Percentiles rank a stretch among this genome's conserved stretches.
Conservation (phyloP, 2,113 vertebrate species). For the Esox niger region DNA sequence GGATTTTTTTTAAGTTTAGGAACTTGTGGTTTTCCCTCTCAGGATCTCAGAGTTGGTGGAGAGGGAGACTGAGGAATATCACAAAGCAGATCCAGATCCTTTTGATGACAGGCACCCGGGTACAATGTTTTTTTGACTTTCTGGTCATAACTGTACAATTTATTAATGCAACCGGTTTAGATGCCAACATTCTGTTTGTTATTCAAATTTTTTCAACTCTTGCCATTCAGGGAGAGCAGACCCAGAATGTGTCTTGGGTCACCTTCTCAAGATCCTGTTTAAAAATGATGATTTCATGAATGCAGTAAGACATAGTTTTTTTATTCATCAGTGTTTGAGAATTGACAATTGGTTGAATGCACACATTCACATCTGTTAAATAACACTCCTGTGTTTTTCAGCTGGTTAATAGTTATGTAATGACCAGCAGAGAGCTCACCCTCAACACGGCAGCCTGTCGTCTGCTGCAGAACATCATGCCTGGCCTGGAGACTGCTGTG, state of each 20-base stretch:
- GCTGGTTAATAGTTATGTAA: conserved; percentile 97
- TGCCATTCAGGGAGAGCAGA: conserved; percentile 87
- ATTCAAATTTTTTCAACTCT: conserved; percentile 29
- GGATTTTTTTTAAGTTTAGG: too few species aligned
- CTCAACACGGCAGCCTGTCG: conserved; percentile 94
- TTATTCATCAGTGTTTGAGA: not conserved
- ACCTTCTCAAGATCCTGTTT: conserved; percentile 95
- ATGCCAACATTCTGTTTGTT: not conserved
- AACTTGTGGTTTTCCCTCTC: conserved; percentile 22
- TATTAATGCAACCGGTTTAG: not conserved
- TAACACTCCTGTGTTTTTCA: conserved; percentile 42
- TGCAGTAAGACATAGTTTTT: conserved; percentile 74
- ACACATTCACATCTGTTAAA: not conserved
- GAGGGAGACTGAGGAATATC: conserved; percentile 96
- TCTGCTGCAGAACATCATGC: conserved; percentile 96
- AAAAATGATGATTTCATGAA: conserved; percentile 99
- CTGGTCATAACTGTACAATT: not conserved
- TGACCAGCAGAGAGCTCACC: conserved; percentile 92
- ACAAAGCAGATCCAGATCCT: conserved; percentile 95
- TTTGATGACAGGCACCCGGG: conserved; percentile 98
- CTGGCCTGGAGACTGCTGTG: conserved; percentile 94
- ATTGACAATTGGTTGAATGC: not conserved
- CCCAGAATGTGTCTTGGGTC: conserved; percentile 94
- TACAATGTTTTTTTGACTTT: conserved; percentile 49
- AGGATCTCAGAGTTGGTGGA: conserved; percentile 98